Evolutionary conservation across 2,113 vertebrate species (phyloP).

Genomic region (Hippocampus comes): DNA sequence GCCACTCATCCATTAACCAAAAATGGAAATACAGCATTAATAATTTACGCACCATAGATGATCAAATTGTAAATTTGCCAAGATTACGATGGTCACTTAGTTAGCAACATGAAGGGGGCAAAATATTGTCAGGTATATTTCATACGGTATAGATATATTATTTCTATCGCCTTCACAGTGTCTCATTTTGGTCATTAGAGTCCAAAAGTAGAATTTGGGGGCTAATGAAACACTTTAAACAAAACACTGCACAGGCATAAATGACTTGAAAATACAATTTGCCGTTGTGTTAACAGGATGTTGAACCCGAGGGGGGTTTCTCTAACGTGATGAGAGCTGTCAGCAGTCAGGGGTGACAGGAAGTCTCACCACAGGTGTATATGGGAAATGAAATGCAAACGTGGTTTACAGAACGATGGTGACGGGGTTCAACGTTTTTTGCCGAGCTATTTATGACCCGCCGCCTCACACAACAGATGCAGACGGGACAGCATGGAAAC

Average conservation of each 20-base stretch:
- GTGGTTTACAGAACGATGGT: slow-evolving; percentile 45
- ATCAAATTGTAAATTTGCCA: not conserved
- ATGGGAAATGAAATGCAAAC: slow-evolving; percentile 58
- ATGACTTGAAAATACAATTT: too few species aligned
- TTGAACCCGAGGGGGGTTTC: slow-evolving; percentile 30
- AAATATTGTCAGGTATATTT: not conserved
- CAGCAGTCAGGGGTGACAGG: slow-evolving; percentile 56
- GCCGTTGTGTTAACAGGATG: slow-evolving; percentile 36
- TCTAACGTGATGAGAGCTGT: slow-evolving; percentile 39
- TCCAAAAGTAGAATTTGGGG: not conserved
- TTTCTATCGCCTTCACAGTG: not conserved
- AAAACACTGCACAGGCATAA: not conserved
- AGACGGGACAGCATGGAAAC: slow-evolving; percentile 78
- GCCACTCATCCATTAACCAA: not conserved
- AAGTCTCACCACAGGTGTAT: slow-evolving; percentile 52
- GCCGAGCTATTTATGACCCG: slow-evolving; percentile 47
- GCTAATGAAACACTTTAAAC: not conserved
- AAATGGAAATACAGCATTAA: not conserved
- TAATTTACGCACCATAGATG: too few species aligned
- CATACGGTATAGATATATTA: too few species aligned
- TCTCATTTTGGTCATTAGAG: not conserved
- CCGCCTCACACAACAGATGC: slow-evolving; percentile 26
- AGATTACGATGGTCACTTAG: not conserved
- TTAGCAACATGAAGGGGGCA: not conserved
- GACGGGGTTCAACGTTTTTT: slow-evolving; percentile 35